Percentiles rank a stretch among this genome's conserved stretches.
These are phyloP conservation scores for Ochotona curzoniae DNA, from an alignment of 2,113 vertebrate species.

Conservation along the genomic window DNA sequence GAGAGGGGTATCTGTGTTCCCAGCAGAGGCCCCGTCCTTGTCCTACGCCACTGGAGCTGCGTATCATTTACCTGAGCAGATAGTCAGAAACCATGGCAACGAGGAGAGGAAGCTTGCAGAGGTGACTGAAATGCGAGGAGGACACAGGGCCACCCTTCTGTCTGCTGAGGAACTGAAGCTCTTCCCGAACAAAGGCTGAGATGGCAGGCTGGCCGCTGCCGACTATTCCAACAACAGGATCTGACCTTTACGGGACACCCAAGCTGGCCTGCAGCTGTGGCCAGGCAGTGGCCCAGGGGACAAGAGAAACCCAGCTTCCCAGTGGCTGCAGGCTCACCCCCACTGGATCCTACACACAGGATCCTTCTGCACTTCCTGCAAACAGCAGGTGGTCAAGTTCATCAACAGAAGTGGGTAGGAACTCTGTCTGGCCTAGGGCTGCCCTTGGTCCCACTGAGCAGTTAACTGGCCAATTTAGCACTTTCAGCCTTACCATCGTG, in stretches of 20 bases:
- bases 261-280: neutral
- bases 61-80: neutral
- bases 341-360: neutral
- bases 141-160: constrained; percentile 12
- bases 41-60: neutral
- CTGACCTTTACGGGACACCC: constrained; percentile 37
- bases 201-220: neutral
- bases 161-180: constrained; percentile 49
- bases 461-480: too few relatives aligned
- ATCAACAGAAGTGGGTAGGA: neutral
- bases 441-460: neutral
- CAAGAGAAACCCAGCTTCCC: neutral
- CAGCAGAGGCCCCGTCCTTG: neutral
- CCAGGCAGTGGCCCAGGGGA: neutral
- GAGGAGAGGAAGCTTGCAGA: constrained; percentile 53
- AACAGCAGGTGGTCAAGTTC: neutral
- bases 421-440: too few relatives aligned
- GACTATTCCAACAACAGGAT: neutral
- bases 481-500: too few relatives aligned
- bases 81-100: constrained; percentile 31
- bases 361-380: too few relatives aligned
- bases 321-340: fast-evolving
- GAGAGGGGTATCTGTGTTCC: neutral
- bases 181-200: neutral
- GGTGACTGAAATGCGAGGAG: constrained; percentile 44